Evolutionary conservation across 2,888 invertebrate genomes (phyloP).

Genomic region (Mythimna vitellina): DNA sequence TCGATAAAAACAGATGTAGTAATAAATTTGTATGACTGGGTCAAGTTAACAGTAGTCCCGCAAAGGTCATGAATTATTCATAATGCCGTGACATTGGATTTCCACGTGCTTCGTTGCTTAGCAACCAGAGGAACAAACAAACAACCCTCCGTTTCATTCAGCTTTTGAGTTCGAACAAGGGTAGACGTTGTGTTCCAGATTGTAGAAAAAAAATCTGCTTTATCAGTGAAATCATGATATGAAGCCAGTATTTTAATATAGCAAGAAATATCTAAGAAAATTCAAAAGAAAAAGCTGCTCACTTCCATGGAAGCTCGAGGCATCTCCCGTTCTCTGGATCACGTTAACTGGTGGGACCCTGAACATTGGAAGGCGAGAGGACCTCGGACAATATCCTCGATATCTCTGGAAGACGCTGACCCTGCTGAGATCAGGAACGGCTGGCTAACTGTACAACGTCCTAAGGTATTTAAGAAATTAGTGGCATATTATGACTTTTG

Average conservation of each 20-base stretch:
- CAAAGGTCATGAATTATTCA: conserved; percentile 81
- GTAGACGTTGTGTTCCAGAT: conserved; percentile 49
- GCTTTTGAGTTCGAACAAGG: conserved; percentile 50
- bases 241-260: background rate
- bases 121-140: conserved; percentile 78
- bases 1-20: background rate
- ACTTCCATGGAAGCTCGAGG: conserved; percentile 76
- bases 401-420: conserved; percentile 79
- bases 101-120: conserved; percentile 81
- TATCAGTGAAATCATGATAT: background rate
- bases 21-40: conserved; percentile 67
- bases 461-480: conserved; percentile 73
- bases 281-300: background rate
- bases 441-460: conserved; percentile 81
- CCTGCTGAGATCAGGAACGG: conserved; percentile 83
- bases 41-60: conserved; percentile 76
- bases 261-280: background rate
- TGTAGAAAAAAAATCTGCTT: background rate
- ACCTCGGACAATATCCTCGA: conserved; percentile 76
- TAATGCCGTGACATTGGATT: conserved; percentile 80
- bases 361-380: conserved; percentile 77
- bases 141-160: conserved; percentile 78
- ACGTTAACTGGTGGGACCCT: conserved; percentile 85
- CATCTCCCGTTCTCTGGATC: conserved; percentile 78
- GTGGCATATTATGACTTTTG: background rate